These are phyloP conservation scores for Sarcoramphus papa DNA, from an alignment of 2,797 vertebrate species.

Conservation along the genomic window DNA sequence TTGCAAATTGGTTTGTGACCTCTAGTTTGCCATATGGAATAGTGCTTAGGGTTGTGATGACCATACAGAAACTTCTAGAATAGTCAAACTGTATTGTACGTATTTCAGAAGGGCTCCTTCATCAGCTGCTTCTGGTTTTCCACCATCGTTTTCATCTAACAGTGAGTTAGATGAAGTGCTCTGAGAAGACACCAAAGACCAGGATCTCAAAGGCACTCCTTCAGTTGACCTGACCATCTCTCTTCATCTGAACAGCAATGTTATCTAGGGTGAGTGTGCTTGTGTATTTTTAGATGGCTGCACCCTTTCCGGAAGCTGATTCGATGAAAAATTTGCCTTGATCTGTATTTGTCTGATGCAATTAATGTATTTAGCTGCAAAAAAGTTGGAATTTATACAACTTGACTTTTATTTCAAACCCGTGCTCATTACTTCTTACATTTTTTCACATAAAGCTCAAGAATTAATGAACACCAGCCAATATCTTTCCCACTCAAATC, in stretches of 20 bases:
- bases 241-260: not conserved
- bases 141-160: not conserved
- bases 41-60: not conserved
- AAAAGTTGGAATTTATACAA: not conserved
- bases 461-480: not conserved
- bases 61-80: not conserved
- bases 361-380: not conserved
- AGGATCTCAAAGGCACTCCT: not conserved
- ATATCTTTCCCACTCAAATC: not conserved
- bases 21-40: rapidly evolving
- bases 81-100: rapidly evolving
- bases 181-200: not conserved
- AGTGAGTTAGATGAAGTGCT: not conserved
- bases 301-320: conserved; percentile 29
- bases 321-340: not conserved
- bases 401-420: not conserved
- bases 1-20: not conserved
- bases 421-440: not conserved
- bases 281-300: conserved; percentile 29
- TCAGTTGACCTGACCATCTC: not conserved
- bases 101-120: not conserved
- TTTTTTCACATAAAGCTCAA: not conserved
- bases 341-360: conserved; percentile 23
- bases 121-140: not conserved
- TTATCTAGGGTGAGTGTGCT: not conserved